These are phyloP conservation scores for Falco naumanni DNA, from an alignment of 2,797 vertebrate genomes.

Conservation along the genomic window DNA sequence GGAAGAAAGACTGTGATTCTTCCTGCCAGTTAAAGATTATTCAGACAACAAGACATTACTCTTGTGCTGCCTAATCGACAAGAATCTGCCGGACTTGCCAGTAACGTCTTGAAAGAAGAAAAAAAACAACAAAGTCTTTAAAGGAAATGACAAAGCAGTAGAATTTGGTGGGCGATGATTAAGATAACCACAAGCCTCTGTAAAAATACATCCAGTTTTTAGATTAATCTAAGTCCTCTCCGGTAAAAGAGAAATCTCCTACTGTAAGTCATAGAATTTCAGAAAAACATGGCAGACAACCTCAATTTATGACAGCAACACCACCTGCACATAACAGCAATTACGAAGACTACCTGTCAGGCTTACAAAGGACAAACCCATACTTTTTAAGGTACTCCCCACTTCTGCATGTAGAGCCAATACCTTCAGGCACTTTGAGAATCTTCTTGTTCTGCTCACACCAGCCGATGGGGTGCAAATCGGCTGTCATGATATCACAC, in stretches of 20 bases:
- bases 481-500: constrained; percentile 94
- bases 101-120: background rate
- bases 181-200: background rate
- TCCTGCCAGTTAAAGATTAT: background rate
- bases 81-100: background rate
- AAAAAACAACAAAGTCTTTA: background rate
- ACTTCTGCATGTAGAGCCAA: background rate
- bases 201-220: background rate
- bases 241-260: background rate
- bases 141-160: background rate
- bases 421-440: constrained; percentile 93
- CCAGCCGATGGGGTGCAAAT: constrained; percentile 95
- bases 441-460: constrained; percentile 89
- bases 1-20: background rate
- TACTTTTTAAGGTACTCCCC: background rate
- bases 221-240: background rate
- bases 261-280: background rate
- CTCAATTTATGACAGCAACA: background rate
- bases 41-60: background rate
- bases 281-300: background rate
- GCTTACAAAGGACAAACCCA: background rate
- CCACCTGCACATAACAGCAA: background rate
- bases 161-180: background rate
- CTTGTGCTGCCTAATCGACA: background rate
- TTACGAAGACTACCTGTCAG: background rate